Conservation (phyloP, 2,797 vertebrate species). For the Iguana delicatissima region DNA sequence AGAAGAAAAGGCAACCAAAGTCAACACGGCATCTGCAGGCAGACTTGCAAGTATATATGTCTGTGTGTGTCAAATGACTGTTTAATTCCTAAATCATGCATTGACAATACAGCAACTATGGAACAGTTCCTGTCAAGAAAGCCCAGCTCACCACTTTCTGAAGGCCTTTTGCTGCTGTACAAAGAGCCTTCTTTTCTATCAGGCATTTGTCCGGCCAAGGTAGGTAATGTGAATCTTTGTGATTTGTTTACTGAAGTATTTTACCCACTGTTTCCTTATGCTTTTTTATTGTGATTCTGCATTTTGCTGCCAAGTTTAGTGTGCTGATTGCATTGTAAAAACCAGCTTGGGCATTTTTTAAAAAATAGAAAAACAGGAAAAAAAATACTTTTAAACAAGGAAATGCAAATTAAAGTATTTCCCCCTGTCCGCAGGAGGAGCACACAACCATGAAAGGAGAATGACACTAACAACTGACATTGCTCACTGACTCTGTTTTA, state of each 20-base stretch:
- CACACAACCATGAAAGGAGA: neutral
- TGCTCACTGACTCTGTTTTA: neutral
- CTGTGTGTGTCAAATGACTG: neutral
- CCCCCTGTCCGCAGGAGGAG: neutral
- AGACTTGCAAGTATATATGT: neutral
- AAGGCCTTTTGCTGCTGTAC: neutral
- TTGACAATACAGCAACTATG: too few relatives aligned
- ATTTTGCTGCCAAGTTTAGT: neutral
- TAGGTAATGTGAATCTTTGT: neutral
- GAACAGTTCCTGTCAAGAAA: neutral
- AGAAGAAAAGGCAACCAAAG: neutral
- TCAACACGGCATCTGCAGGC: neutral
- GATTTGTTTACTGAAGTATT: neutral
- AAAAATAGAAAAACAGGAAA: neutral
- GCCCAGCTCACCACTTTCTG: neutral
- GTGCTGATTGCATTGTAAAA: neutral
- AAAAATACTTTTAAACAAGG: neutral
- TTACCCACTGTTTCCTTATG: neutral
- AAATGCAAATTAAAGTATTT: neutral
- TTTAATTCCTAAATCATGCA: neutral
- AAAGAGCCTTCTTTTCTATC: neutral
- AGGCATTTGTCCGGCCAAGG: neutral
- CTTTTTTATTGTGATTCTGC: neutral
- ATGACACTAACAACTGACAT: too few relatives aligned
- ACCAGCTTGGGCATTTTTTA: neutral